These are phyloP conservation scores for Fringilla coelebs DNA, from an alignment of 2,797 vertebrate genomes.

Conservation along the genomic window DNA sequence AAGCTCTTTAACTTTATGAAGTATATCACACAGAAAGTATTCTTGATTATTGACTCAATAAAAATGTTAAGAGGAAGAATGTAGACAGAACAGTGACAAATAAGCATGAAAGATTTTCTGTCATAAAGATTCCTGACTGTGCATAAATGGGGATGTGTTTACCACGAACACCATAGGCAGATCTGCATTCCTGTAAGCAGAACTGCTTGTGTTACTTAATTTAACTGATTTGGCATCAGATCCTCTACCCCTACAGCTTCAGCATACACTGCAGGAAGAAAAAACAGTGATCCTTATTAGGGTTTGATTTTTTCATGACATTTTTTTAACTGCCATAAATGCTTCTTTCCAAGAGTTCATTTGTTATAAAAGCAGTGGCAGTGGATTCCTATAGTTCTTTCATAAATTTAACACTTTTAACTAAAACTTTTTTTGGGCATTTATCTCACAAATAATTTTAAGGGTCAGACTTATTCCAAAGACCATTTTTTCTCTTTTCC, in stretches of 20 bases:
- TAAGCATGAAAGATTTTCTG: neutral
- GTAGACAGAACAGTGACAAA: conserved; percentile 11
- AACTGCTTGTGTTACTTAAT: neutral
- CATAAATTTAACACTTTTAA: neutral
- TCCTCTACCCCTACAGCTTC: neutral
- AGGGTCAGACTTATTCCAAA: neutral
- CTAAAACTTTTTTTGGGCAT: neutral
- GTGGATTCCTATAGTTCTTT: neutral
- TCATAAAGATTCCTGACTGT: conserved; percentile 1
- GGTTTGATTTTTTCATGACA: neutral
- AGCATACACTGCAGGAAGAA: neutral
- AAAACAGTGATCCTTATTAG: neutral
- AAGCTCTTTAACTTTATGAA: neutral
- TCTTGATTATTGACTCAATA: conserved; percentile 9
- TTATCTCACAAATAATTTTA: neutral
- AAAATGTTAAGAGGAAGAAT: neutral
- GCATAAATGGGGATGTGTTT: neutral
- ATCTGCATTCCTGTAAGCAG: neutral
- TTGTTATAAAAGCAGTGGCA: neutral
- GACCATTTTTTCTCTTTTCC: neutral
- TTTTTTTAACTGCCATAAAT: neutral
- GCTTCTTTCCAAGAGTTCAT: neutral
- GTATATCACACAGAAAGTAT: neutral
- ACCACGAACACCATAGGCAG: neutral
- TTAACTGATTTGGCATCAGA: neutral